Conservation (phyloP, 2,113 vertebrate genomes). For the Spea bombifrons region DNA sequence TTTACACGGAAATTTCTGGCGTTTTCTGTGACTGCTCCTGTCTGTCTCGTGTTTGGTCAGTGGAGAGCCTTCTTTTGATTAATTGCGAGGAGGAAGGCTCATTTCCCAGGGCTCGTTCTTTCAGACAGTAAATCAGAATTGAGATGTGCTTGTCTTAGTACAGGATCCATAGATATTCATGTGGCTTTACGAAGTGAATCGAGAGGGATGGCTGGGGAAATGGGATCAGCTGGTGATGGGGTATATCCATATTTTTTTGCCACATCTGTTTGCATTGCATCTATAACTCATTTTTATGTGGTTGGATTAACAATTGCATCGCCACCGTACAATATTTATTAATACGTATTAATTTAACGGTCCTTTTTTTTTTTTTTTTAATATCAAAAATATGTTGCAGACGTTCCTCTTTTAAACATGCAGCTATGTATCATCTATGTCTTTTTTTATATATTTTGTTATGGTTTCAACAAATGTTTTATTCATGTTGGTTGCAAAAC, state of each 20-base stretch:
- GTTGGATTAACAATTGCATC: too few species aligned
- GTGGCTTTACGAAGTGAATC: slow-evolving; percentile 50
- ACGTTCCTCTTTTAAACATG: slow-evolving; percentile 55
- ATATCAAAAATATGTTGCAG: slow-evolving; percentile 54
- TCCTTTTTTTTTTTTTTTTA: slow-evolving; percentile 27
- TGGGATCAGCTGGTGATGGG: slow-evolving; percentile 83
- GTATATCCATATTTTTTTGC: slow-evolving; percentile 65
- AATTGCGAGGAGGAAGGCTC: slow-evolving; percentile 47
- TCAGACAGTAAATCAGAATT: slow-evolving; percentile 48
- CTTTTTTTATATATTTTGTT: background rate
- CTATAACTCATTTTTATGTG: slow-evolving; percentile 58
- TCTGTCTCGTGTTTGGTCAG: slow-evolving; percentile 44
- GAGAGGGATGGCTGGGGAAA: slow-evolving; percentile 66
- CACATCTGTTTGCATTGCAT: slow-evolving; percentile 65
- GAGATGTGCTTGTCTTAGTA: slow-evolving; percentile 47
- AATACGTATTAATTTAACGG: too few species aligned
- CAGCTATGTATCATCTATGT: slow-evolving; percentile 48
- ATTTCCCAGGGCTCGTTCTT: slow-evolving; percentile 49
- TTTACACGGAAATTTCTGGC: slow-evolving; percentile 50
- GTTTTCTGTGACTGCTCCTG: slow-evolving; percentile 41
- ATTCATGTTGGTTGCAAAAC: background rate
- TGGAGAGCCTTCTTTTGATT: slow-evolving; percentile 49
- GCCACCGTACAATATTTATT: too few species aligned
- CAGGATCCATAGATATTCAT: slow-evolving; percentile 49
- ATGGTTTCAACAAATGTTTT: slow-evolving; percentile 13